Conservation (phyloP, 2,888 invertebrate genomes). For the Amorpha juglandis region DNA sequence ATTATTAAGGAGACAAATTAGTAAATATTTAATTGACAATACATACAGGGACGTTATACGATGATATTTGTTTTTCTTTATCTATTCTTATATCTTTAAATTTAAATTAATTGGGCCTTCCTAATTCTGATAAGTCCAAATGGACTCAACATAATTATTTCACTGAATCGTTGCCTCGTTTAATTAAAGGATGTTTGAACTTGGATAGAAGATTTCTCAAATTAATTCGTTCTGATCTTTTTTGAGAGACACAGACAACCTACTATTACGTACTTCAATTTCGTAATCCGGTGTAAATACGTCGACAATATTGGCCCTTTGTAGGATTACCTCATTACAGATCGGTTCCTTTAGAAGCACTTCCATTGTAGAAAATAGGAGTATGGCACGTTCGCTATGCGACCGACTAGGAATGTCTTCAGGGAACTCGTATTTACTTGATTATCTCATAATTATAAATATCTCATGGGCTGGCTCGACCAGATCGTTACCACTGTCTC, state of each 20-base stretch:
- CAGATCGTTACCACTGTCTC: too few species aligned
- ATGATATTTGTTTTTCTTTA: background rate
- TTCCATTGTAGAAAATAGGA: background rate
- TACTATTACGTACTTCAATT: background rate
- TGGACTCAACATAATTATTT: too few species aligned
- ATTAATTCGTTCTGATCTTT: too few species aligned
- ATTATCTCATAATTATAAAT: background rate
- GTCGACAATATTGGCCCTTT: slow-evolving; percentile 8
- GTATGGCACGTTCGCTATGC: background rate
- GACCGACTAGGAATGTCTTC: background rate
- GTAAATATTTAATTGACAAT: slow-evolving; percentile 11
- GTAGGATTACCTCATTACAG: slow-evolving; percentile 9
- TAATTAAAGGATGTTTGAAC: too few species aligned
- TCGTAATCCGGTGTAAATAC: slow-evolving; percentile 3
- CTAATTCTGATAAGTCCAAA: too few species aligned
- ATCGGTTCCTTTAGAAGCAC: background rate
- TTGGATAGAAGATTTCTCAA: too few species aligned
- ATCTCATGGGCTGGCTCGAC: too few species aligned
- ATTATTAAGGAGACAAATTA: slow-evolving; percentile 3
- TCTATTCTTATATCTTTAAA: too few species aligned
- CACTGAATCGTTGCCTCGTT: too few species aligned
- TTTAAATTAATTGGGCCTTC: too few species aligned
- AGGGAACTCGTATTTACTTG: background rate
- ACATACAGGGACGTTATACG: too few species aligned
- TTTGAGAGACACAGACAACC: background rate